phyloP scores from a whole-genome alignment of 2,888 invertebrate genomes.

The Odontomyia ornata region DNA sequence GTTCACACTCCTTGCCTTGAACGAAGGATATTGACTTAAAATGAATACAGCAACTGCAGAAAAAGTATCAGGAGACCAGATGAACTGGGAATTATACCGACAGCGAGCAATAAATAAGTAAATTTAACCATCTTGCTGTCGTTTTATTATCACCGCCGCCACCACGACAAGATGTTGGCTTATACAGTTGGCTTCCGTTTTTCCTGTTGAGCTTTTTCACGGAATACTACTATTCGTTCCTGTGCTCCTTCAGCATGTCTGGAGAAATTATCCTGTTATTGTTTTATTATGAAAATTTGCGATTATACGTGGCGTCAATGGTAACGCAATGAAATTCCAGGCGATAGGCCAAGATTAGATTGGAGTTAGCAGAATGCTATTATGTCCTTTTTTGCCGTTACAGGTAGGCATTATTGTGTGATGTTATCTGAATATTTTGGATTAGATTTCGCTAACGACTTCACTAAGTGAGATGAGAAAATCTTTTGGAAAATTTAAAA shows the following conservation, averaged over 20 bases:
- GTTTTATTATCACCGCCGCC: constrained; percentile 37
- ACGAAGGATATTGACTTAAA: constrained; percentile 21
- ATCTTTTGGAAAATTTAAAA: constrained; percentile 23
- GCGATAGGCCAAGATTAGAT: neutral
- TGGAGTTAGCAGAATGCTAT: neutral
- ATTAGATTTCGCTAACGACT: constrained; percentile 17
- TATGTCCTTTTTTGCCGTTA: neutral
- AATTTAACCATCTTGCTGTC: constrained; percentile 41
- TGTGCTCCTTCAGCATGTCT: neutral
- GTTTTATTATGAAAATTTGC: constrained; percentile 46
- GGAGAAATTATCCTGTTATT: constrained; percentile 33
- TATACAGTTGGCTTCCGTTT: constrained; percentile 4
- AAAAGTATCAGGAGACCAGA: constrained; percentile 36
- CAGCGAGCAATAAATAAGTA: constrained; percentile 40
- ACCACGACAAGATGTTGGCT: neutral
- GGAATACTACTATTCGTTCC: neutral
- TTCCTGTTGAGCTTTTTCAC: neutral
- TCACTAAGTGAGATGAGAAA: neutral
- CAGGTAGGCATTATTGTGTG: neutral
- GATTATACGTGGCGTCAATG: constrained; percentile 31
- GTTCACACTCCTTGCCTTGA: neutral
- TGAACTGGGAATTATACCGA: constrained; percentile 42
- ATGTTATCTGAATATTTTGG: constrained; percentile 16
- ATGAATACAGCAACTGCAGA: constrained; percentile 24
- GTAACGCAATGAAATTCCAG: neutral